These are phyloP conservation scores for Xenus cinereus DNA, from an alignment of 2,113 vertebrate genomes.

Conservation along the genomic window DNA sequence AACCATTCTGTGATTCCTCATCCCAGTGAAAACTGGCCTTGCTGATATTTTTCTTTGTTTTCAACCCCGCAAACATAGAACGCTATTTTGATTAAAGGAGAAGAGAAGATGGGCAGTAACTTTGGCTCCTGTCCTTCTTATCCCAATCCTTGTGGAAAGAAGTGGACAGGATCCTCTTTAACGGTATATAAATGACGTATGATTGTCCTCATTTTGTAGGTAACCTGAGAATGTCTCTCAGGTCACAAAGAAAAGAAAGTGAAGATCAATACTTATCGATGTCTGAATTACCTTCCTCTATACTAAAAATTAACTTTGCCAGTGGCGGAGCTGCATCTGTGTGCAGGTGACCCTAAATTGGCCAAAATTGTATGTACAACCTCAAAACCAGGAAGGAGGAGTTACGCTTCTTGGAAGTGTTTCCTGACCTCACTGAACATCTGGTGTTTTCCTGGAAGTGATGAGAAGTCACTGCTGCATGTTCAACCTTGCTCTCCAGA, in stretches of 20 bases:
- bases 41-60: neutral
- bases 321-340: neutral
- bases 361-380: neutral
- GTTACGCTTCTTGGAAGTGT: neutral
- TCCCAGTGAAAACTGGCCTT: slow-evolving; percentile 1
- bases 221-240: neutral
- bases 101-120: neutral
- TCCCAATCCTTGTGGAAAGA: neutral
- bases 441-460: neutral
- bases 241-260: neutral
- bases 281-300: neutral
- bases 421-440: neutral
- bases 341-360: neutral
- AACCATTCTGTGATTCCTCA: neutral
- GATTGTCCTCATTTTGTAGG: slow-evolving; percentile 3
- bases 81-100: neutral
- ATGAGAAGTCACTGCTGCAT: fast-evolving
- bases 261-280: neutral
- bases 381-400: neutral
- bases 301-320: neutral
- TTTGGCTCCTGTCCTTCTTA: neutral
- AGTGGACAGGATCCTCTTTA: neutral
- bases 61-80: too few relatives aligned
- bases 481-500: neutral
- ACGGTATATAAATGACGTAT: neutral